These are phyloP conservation scores for Metallyticus violacea DNA, from an alignment of 2,888 invertebrate species.

Conservation along the genomic window DNA sequence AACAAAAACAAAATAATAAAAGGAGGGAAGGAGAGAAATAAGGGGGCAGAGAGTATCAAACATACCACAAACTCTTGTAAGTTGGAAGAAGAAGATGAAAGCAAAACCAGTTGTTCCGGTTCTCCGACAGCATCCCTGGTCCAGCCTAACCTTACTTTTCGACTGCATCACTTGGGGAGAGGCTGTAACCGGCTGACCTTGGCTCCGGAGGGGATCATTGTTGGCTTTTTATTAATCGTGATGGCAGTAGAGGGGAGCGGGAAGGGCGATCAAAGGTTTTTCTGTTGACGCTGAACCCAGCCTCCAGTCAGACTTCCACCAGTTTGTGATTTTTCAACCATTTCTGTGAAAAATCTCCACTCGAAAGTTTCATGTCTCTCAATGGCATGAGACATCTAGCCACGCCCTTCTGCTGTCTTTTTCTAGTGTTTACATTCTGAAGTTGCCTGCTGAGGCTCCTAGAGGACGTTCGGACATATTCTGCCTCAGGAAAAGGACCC, in stretches of 20 bases:
- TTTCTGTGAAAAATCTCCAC: not conserved
- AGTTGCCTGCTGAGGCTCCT: not conserved
- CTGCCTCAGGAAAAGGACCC: not conserved
- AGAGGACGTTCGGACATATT: not conserved
- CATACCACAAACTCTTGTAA: conserved; percentile 16
- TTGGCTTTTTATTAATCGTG: conserved; percentile 6
- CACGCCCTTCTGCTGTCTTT: too few species aligned
- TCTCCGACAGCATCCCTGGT: not conserved
- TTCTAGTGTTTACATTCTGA: not conserved
- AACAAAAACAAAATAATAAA: too few species aligned
- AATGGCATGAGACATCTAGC: too few species aligned
- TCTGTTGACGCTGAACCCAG: not conserved
- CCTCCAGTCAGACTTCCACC: not conserved
- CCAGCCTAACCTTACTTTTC: conserved; percentile 7
- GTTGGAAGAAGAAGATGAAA: conserved; percentile 5
- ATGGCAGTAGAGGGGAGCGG: not conserved
- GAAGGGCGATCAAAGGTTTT: not conserved
- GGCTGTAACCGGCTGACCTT: conserved; percentile 8
- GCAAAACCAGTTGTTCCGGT: conserved; percentile 15
- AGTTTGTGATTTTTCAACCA: not conserved
- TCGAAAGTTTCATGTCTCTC: too few species aligned
- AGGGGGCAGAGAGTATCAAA: not conserved
- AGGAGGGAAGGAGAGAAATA: not conserved
- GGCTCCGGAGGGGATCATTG: not conserved
- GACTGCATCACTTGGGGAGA: not conserved